Conservation (phyloP, 2,888 invertebrate species). For the Axea sp. region DNA sequence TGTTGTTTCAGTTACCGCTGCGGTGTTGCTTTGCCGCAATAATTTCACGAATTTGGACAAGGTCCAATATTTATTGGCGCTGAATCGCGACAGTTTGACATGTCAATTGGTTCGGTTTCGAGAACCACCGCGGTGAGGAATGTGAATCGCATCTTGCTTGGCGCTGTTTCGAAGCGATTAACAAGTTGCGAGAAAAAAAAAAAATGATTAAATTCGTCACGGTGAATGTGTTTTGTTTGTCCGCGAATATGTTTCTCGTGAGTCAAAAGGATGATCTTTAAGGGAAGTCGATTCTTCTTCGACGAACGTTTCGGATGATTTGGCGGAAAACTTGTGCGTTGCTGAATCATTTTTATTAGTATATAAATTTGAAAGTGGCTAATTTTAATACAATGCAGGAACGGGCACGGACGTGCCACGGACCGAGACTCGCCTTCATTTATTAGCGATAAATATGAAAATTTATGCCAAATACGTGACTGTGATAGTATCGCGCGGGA, state of each 20-base stretch:
- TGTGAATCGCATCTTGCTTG: no score
- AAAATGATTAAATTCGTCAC: no score
- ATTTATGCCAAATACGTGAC: conserved; percentile 62
- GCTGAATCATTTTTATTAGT: conserved; percentile 57
- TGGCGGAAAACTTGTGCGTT: conserved; percentile 8
- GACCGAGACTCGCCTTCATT: conserved; percentile 55
- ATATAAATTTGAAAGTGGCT: conserved; percentile 61
- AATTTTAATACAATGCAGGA: conserved; percentile 59
- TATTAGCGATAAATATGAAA: conserved; percentile 61
- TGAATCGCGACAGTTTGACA: conserved; percentile 47
- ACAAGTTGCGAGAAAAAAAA: no score
- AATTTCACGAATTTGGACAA: conserved; percentile 31
- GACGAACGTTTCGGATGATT: no score
- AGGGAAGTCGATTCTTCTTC: no score
- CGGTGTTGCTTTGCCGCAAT: not conserved
- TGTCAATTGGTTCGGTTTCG: conserved; percentile 55
- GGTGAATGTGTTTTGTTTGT: no score
- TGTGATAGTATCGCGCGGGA: conserved; percentile 51
- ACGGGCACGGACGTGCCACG: conserved; percentile 58
- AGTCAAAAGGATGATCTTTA: no score
- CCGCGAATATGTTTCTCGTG: no score
- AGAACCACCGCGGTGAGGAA: conserved; percentile 34
- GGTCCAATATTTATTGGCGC: conserved; percentile 49
- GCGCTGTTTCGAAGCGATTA: no score
- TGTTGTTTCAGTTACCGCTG: no score